phyloP scores from a whole-genome alignment of 37 sponge, comb jelly and placozoan genomes.

The Hexactinellida sp. region DNA sequence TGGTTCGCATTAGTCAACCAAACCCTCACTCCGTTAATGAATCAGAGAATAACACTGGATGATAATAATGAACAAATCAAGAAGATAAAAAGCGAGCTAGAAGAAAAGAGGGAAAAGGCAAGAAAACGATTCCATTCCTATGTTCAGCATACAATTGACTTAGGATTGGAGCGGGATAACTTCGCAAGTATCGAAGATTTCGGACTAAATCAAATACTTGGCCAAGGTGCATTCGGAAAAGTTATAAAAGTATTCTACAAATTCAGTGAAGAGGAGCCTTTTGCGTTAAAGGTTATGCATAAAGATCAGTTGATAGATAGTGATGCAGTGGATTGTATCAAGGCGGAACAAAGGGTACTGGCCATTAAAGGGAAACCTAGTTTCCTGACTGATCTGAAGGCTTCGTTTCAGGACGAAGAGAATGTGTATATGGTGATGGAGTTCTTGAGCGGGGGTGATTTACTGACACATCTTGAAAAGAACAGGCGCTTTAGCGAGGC shows the following conservation, averaged over 20 bases:
- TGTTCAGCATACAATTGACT: not conserved
- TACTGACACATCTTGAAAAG: not conserved
- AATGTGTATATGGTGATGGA: slow-evolving; percentile 2
- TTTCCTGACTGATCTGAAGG: slow-evolving; percentile 59
- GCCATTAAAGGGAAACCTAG: slow-evolving; percentile 72
- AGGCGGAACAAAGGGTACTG: slow-evolving; percentile 82
- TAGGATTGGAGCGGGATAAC: not conserved
- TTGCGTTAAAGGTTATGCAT: slow-evolving; percentile 87
- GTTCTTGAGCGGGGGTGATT: slow-evolving; percentile 10
- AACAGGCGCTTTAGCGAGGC: not conserved
- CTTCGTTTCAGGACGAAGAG: slow-evolving; percentile 8
- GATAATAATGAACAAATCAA: slow-evolving; percentile 8
- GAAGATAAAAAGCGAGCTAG: not conserved
- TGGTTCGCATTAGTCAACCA: slow-evolving; percentile 7
- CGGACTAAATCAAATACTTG: not conserved
- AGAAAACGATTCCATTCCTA: not conserved
- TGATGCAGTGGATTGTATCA: slow-evolving; percentile 92
- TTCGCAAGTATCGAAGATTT: not conserved
- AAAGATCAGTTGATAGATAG: slow-evolving; percentile 86
- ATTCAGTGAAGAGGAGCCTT: slow-evolving; percentile 7
- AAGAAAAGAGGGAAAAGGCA: not conserved
- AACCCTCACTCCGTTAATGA: slow-evolving; percentile 9
- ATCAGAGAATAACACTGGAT: not conserved
- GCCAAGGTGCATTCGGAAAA: slow-evolving; percentile 1
- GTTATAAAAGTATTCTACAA: not conserved